Evolutionary conservation across 2,113 vertebrate species (phyloP).

Genomic region (Archilochus colubris): DNA sequence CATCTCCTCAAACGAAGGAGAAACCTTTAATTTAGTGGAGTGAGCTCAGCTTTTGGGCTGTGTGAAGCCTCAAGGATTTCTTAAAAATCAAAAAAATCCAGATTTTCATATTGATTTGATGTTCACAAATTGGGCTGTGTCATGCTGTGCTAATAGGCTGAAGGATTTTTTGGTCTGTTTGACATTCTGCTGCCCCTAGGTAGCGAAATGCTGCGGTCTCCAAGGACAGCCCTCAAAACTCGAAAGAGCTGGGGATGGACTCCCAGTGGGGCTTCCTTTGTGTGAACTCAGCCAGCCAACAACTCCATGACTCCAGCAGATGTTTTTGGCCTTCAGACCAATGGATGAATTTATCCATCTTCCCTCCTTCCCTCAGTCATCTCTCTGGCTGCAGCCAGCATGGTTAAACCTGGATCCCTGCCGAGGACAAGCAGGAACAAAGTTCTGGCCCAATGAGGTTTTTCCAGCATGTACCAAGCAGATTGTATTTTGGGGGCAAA

Average conservation of each 20-base stretch:
- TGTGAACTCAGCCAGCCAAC: conserved; percentile 70
- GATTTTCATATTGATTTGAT: not conserved
- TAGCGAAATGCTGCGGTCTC: not conserved
- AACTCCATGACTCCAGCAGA: conserved; percentile 73
- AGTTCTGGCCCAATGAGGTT: conserved; percentile 41
- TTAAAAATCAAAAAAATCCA: not conserved
- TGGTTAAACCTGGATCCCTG: conserved; percentile 64
- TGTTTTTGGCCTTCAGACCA: conserved; percentile 69
- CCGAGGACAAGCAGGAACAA: conserved; percentile 68
- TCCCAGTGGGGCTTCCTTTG: conserved; percentile 40
- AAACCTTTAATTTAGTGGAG: conserved; percentile 25
- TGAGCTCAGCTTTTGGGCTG: conserved; percentile 10
- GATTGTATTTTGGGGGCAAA: conserved; percentile 42
- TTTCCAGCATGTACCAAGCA: conserved; percentile 50
- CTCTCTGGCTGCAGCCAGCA: conserved; percentile 39
- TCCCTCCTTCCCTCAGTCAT: conserved; percentile 62
- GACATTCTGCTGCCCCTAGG: conserved; percentile 56
- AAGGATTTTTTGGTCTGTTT: not conserved
- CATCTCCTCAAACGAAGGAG: not conserved
- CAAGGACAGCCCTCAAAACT: conserved; percentile 55
- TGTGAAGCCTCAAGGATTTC: not conserved
- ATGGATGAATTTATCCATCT: conserved; percentile 63
- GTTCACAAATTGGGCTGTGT: not conserved
- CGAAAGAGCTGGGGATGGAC: conserved; percentile 23
- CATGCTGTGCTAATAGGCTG: not conserved